These are phyloP conservation scores for Heterodera filipjevi DNA, from an alignment of 2,888 invertebrate species.

Conservation along the genomic window DNA sequence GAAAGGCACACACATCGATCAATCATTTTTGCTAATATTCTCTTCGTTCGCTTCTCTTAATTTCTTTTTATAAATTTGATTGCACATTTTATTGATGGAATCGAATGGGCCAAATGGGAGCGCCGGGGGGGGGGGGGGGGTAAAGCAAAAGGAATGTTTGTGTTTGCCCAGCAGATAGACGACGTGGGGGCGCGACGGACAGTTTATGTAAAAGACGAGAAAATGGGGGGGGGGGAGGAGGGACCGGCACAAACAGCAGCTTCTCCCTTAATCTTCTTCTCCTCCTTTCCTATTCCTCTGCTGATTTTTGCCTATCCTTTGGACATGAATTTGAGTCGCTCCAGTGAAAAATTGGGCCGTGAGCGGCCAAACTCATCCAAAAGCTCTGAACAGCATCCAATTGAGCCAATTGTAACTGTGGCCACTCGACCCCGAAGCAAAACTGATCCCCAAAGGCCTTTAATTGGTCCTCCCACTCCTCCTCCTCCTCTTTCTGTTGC, in stretches of 20 bases:
- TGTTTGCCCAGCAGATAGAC: slow-evolving; percentile 8
- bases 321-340: not conserved
- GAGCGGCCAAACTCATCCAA: not conserved
- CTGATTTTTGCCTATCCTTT: not conserved
- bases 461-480: not conserved
- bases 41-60: not conserved
- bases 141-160: not conserved
- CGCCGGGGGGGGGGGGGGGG: not conserved
- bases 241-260: not conserved
- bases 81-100: not conserved
- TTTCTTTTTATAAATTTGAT: not conserved
- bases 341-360: not conserved
- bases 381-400: not conserved
- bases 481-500: not conserved
- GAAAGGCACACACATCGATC: not conserved
- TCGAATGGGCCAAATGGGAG: not conserved
- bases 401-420: too few species aligned
- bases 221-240: not conserved
- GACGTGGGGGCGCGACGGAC: not conserved
- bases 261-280: not conserved
- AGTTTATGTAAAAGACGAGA: slow-evolving; percentile 9
- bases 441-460: too few species aligned
- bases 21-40: not conserved
- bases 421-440: too few species aligned
- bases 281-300: not conserved